phyloP scores from a whole-genome alignment of 2,797 vertebrate species.

The Coilia nasus region DNA sequence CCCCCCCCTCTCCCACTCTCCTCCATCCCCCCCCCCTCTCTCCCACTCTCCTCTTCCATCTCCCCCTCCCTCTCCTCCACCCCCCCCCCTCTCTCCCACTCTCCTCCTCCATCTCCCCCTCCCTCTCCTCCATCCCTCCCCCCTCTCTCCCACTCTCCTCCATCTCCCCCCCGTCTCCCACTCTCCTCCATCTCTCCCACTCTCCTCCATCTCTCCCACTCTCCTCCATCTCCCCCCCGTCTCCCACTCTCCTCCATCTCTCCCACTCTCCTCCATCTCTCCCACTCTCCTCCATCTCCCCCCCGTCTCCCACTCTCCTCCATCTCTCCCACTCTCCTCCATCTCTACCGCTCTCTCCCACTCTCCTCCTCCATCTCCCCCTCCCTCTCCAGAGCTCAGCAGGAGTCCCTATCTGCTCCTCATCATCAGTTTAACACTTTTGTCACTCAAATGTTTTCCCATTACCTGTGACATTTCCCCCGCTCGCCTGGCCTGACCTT shows the following conservation, averaged over 20 bases:
- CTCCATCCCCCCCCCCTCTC: background rate
- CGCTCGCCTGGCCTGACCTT: background rate
- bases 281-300: background rate
- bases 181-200: background rate
- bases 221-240: no score
- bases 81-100: no score
- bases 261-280: conserved; percentile 5
- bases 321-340: background rate
- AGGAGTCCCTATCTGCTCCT: conserved; percentile 15
- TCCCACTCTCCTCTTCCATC: no score
- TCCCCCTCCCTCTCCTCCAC: background rate
- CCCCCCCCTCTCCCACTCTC: no score
- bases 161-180: background rate
- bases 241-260: background rate
- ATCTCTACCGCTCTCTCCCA: conserved; percentile 16
- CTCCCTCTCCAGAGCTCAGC: conserved; percentile 6
- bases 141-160: no score
- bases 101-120: no score
- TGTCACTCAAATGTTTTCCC: conserved; percentile 34
- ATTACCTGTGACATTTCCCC: conserved; percentile 43
- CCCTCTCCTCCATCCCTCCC: no score
- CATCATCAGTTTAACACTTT: conserved; percentile 32
- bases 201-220: background rate
- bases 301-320: background rate
- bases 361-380: background rate